Conservation (phyloP, 1,140 invertebrate genomes). For the Caenorhabditis briggsae region DNA sequence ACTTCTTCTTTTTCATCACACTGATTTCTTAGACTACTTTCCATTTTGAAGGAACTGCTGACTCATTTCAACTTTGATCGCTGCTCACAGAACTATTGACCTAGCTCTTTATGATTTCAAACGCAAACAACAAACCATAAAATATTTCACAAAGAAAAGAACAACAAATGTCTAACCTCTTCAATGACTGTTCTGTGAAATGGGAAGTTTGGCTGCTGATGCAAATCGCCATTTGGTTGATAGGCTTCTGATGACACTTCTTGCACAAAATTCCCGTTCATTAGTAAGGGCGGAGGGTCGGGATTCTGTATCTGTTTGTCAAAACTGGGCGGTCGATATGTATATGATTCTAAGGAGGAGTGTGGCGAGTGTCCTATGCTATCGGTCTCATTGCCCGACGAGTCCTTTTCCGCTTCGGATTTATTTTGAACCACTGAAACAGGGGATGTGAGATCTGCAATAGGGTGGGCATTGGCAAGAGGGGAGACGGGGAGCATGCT, state of each 20-base stretch:
- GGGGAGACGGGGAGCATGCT: slow-evolving; percentile 22
- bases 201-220: slow-evolving; percentile 19
- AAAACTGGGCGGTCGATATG: slow-evolving; percentile 35
- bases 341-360: slow-evolving; percentile 11
- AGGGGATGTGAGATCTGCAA: slow-evolving; percentile 53
- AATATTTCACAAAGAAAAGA: background rate
- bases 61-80: slow-evolving; percentile 23
- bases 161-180: slow-evolving; percentile 19
- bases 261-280: slow-evolving; percentile 17
- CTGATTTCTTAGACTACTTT: background rate
- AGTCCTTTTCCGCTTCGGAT: slow-evolving; percentile 35
- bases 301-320: slow-evolving; percentile 11
- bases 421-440: slow-evolving; percentile 50
- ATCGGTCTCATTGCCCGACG: slow-evolving; percentile 30
- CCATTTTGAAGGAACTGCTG: background rate
- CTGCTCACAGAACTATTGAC: background rate
- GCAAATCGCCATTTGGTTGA: slow-evolving; percentile 37
- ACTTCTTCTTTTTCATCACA: background rate
- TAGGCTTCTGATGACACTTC: slow-evolving; percentile 31
- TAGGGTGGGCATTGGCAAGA: slow-evolving; percentile 12
- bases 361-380: slow-evolving; percentile 28
- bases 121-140: background rate
- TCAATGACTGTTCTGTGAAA: slow-evolving; percentile 46
- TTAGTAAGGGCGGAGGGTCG: background rate
- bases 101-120: background rate